A percentile compares a stretch with the other conserved stretches of the same genome.
Evolutionary conservation across 2,888 invertebrate species (phyloP).

Genomic region (Panzeria rudis): DNA sequence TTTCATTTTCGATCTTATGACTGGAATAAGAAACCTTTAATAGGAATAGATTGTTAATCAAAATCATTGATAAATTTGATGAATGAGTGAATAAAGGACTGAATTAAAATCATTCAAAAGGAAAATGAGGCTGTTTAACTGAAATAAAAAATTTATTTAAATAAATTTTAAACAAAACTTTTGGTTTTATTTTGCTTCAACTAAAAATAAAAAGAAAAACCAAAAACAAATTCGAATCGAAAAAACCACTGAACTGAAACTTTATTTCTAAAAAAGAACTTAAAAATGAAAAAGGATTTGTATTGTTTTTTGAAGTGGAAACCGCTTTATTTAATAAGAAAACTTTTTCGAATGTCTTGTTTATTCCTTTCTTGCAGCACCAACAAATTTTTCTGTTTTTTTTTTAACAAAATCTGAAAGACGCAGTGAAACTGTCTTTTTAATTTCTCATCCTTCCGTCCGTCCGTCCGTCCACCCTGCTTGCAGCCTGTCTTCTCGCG

Average conservation of each 20-base stretch:
- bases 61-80: slow-evolving; percentile 11
- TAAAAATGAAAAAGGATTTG: slow-evolving; percentile 25
- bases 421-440: background rate
- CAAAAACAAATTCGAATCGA: background rate
- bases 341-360: slow-evolving; percentile 53
- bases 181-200: background rate
- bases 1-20: slow-evolving; percentile 7
- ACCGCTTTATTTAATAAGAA: slow-evolving; percentile 70
- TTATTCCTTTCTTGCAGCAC: background rate
- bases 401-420: background rate
- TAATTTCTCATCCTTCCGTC: background rate
- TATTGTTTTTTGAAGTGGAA: slow-evolving; percentile 66
- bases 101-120: slow-evolving; percentile 32
- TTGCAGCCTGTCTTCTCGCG: background rate
- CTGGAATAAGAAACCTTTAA: background rate
- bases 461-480: background rate
- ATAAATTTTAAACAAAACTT: slow-evolving; percentile 34
- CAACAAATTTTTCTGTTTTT: slow-evolving; percentile 6
- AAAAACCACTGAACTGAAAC: slow-evolving; percentile 42
- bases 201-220: background rate
- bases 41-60: slow-evolving; percentile 6
- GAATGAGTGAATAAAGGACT: slow-evolving; percentile 8
- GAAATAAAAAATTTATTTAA: slow-evolving; percentile 2
- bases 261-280: slow-evolving; percentile 3
- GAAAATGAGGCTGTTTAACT: slow-evolving; percentile 46